Evolutionary conservation across 2,888 invertebrate species (phyloP), one percentile per base, ranked within the genome.

Genomic region (Rhyacophila evoluta): DNA sequence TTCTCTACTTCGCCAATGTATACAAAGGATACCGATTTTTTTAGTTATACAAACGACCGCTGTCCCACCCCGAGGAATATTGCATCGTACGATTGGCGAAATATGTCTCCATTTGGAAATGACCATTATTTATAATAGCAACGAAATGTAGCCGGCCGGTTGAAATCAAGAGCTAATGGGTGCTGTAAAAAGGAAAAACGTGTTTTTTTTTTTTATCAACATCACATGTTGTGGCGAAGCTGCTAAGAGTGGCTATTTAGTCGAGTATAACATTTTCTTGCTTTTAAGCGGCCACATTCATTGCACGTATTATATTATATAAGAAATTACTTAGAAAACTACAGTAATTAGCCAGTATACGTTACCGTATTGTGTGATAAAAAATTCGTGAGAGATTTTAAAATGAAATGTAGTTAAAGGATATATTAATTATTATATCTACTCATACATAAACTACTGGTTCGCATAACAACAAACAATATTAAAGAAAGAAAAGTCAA

Each of bases 101-200:
- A 55, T 55, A 55, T 25, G 15, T 5, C 25, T 55, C 6, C 41
- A 10, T 55, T 55, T 55, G 41, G 41, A 1, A 25, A 19, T n/a
- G 25, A n/a, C 25, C 1, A 19, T 25, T 8, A 55, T 6, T n/a
- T 19, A 19, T 19, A 55, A 19, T 8, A 55, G 15, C 19, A 55
- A 19, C 15, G 10, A 55, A 55, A 19, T 55, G 41, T 55, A 55
- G 41, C 25, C 41, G 19, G 41, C 19, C 41, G 41, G 41, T 55
- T 55, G 41, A 55, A 55, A 55, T 55, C 41, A 55, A 55, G 41
- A 55, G 41, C 41, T 55, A 55, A 55, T 55, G 41, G 41, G 41
- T 55, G 41, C 25, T 55, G 41, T 55, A 55, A 55, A 55, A 55
- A 55, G 41, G 41, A 55, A 55, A 55, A 55, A 55, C 41, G 41